Base-by-base conservation (phyloP, 2,888 invertebrate genomes). In the Amblyteles armatorius region DNA sequence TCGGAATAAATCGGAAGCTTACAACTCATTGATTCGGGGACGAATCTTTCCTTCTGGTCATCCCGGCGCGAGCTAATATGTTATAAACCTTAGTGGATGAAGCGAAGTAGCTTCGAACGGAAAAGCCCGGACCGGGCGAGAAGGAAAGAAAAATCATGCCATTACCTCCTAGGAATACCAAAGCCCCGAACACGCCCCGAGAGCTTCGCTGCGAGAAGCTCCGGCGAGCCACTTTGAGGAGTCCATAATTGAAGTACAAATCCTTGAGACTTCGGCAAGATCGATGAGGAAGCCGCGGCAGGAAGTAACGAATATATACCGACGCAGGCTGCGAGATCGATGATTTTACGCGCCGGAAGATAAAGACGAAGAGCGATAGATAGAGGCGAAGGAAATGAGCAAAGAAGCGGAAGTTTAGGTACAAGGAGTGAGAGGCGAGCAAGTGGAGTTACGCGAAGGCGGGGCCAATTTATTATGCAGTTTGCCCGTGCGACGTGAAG, bases 161-260 rank as follows among this genome's bases (percentile, higher is more conserved):
- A 48, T 74, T 74, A 77, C 67, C 52, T 67, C 26, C 16, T 22
- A 36, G 67, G 26, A 77, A 67, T 67, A 67, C 29, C 40, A 16
- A 65, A 65, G 36, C 19, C 36, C 76, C 22, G 76, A 33, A 52
- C 52, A 22, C 36, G 67, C 65, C 67, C 67, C 13, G 44, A 55
- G 67, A 52, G 36, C 76, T 16, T 67, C 65, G 50, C 52, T 48
- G 33, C 60, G 52, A 44, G 22, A 77, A 77, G 22, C 50, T 52
- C 52, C 52, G 16, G 16, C n/a, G 40, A 36, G 76, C 44, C 44
- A 74, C 65, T 81, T 71, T 76, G 81, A 63, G 63, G 40, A 69
- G 67, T 65, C 52, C 60, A 48, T 78, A 78, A 82, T 78, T 82
- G 82, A 82, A 78, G 76, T 72, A 82, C 65, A 57, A 78, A 82